Base-by-base conservation (phyloP, 2,113 vertebrate genomes). In the Aphyosemion australe region DNA sequence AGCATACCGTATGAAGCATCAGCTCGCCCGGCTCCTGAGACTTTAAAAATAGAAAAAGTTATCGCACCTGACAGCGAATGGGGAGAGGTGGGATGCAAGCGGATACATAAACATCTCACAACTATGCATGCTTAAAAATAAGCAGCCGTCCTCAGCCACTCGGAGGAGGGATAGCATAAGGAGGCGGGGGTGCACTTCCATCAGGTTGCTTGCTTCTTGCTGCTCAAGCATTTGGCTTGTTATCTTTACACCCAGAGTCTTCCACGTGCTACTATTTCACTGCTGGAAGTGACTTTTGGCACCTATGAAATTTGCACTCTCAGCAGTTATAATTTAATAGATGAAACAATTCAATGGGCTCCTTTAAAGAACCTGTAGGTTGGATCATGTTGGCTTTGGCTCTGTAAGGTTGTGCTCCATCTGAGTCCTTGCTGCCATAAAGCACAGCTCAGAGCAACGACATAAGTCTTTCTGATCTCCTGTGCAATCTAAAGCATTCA, bases 401-500 rank as follows among this genome's bases (percentile, higher is more conserved):
- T 49, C 5, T 37, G 45, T 58, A 46, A 80, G 45, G 57, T 18
- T 16, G 45, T 54, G 71, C 54, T 50, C 42, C 18, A 37, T 49
- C 68, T 41, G 64, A 67, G 59, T 53, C 43, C 34, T 70, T 50
- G 43, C 59, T 51, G 58, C 43, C 61, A 63, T 63, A 26, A 66
- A 82, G 72, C 77, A 32, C 53, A 53, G 65, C 42, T 63, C 20
- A 0, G 69, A 59, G 63, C 52, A 34, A 49, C 15, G 50, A 13
- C 21, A 59, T 48, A 32, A 37, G 61, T 58, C 78, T 53, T 46
- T 69, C 58, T 46, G 61, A 73, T 63, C 4, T 7, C 46, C 50
- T 2, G 72, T 31, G 72, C 71, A 71, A 67, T 70, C 70, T 65
- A 71, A 72, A 79, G 72, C 62, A 51, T 80, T 75, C 72, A 59